Evolutionary conservation across 2,888 invertebrate species (phyloP).

Genomic region (Agonopterix alstromeriana): DNA sequence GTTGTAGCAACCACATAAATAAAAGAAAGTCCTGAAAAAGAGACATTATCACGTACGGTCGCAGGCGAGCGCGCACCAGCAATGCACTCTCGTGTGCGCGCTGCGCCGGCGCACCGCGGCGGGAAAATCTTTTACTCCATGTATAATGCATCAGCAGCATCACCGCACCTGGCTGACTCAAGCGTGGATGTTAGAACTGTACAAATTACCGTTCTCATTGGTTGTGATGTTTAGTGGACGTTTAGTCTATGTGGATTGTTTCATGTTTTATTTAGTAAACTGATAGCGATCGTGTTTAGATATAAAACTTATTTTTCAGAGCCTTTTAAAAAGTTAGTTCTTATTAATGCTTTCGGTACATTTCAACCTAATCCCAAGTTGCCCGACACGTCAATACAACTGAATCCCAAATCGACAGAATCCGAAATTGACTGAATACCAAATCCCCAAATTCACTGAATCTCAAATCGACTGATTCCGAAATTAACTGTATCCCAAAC

Average conservation of each 20-base stretch:
- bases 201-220: conserved; percentile 11
- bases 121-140: conserved; percentile 53
- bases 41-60: conserved; percentile 49
- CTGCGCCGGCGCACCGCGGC: conserved; percentile 23
- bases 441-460: too few relatives aligned
- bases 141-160: conserved; percentile 41
- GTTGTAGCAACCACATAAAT: conserved; percentile 10
- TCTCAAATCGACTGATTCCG: too few relatives aligned
- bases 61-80: conserved; percentile 45
- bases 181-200: conserved; percentile 34
- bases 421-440: too few relatives aligned
- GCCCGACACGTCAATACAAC: too few relatives aligned
- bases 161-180: conserved; percentile 7
- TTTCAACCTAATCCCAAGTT: too few relatives aligned
- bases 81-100: conserved; percentile 48
- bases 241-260: not conserved
- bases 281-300: too few relatives aligned
- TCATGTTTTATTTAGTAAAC: too few relatives aligned
- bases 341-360: too few relatives aligned
- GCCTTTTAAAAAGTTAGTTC: too few relatives aligned
- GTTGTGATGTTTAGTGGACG: not conserved
- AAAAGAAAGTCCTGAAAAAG: conserved; percentile 57
- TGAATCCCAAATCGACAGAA: too few relatives aligned
- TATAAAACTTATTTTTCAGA: too few relatives aligned
- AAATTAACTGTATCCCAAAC: too few relatives aligned